Evolutionary conservation across 2,888 invertebrate species (phyloP), one percentile per base, ranked within the genome.

Genomic region (Eubasilissa splendida): DNA sequence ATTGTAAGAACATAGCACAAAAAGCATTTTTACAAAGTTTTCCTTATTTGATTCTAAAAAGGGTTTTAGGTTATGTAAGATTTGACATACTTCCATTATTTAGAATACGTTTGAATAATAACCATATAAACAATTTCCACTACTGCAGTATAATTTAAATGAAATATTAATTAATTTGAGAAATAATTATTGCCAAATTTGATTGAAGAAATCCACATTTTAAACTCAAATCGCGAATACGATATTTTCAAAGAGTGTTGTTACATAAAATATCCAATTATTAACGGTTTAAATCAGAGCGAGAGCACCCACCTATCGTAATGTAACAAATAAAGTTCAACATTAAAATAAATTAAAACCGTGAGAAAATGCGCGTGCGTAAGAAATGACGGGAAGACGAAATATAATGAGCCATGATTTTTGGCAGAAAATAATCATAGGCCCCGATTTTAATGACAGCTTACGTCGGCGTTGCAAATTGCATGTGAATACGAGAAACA

Each of bases 301-400:
- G 58, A 58, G 12, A 42, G 42, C 2, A 42, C 42, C 42, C 3
- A 42, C 42, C 42, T 42, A 42, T 7, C 42, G 2, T n/a, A 58
- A n/a, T 58, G 58, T 58, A 71, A 54, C 71, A 56, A 33, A 31
- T 73, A 56, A 56, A 56, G 71, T 56, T 73, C 71, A 56, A 56
- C 54, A 56, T 56, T 73, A 73, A 73, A 73, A 42, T 73, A 56
- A 73, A 58, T 73, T 73, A 56, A 33, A 3, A 73, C 56, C 71
- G 71, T 73, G 71, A 56, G 71, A 73, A 58, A 33, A 53, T 70
- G 42, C 56, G 12, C 42, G 33, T 58, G 54, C 71, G 56, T 31
- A 56, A 56, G 56, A 70, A 73, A 65, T 65, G 9, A 65, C 33
- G 31, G 65, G 11, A 65, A 65, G n/a, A 10, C 11, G 65, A 65